These are phyloP conservation scores for Uromys caudimaculatus DNA, from an alignment of 2,797 vertebrate species.

Conservation along the genomic window DNA sequence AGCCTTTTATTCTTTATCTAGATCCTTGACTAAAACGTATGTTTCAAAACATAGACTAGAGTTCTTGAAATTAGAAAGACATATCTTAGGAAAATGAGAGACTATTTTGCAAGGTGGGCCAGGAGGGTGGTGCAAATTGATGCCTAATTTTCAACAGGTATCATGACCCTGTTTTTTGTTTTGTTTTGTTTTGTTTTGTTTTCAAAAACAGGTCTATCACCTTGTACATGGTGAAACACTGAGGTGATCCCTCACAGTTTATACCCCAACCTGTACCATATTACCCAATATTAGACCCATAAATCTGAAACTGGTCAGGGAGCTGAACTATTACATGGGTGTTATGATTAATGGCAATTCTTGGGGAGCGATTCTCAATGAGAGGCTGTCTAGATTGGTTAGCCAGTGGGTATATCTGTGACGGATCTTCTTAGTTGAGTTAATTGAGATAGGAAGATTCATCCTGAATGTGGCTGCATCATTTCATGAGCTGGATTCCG, in stretches of 20 bases:
- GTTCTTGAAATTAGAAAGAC: background rate
- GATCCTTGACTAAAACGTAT: background rate
- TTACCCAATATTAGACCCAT: background rate
- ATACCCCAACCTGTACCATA: background rate
- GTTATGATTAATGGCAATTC: background rate
- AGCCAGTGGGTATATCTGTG: background rate
- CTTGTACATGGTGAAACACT: background rate
- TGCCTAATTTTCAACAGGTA: background rate
- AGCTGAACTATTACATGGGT: background rate
- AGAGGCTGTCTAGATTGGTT: background rate
- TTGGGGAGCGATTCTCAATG: background rate
- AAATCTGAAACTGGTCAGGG: background rate
- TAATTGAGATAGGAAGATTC: background rate
- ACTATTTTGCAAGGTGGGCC: background rate
- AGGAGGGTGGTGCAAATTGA: background rate
- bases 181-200: background rate
- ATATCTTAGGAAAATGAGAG: background rate
- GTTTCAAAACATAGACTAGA: background rate
- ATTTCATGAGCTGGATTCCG: background rate
- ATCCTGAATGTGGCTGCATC: background rate
- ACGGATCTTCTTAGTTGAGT: background rate
- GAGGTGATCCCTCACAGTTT: background rate
- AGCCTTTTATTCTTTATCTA: constrained; percentile 8
- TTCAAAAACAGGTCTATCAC: background rate
- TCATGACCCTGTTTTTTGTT: background rate